Base-by-base conservation (phyloP, 2,797 vertebrate genomes). In the Etheostoma nigrum region DNA sequence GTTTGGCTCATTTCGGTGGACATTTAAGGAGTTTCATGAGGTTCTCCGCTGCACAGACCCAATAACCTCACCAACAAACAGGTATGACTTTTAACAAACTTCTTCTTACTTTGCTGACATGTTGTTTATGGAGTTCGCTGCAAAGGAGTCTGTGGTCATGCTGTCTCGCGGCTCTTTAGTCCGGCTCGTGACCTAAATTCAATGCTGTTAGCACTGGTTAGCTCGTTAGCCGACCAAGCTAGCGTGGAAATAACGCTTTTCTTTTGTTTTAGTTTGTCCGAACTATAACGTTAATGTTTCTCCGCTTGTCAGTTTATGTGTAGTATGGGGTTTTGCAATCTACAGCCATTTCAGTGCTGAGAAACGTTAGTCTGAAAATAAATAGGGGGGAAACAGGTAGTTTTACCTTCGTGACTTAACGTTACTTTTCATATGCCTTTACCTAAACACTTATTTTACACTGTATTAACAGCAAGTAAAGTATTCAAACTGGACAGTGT, bases 1-100 rank as follows among this genome's bases (percentile, higher is more conserved):
- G 19, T 21, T 2, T 1, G 0, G 4, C 27, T n/a, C 1, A 1
- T 15, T 8, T 8, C 3, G 21, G 0, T 0, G 1, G 0, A 0
- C 0, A 0, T 40, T 2, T 1, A 18, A 5, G 4, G 11, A 19
- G 51, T 16, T 42, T 9, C 30, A 8, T 27, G 53, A 25, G 59
- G 54, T 19, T 72, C 0, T 16, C 21, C 8, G 0, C 36, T 7
- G 14, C 6, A 1, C 53, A 2, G 6, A 18, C 0, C 15, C 4
- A 14, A n/a, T 1, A 48, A 23, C 49, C 13, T 15, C 5, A 19
- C 40, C 1, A n/a, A 53, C 16, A 4, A n/a, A 67, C 70, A 78
- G 82, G 85, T 84, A 74, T 16, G 33, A 0, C 13, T 2, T 1
- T 4, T 0, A n/a, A 9, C 5, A 21, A 0, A n/a, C 1, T 1